Base-by-base conservation (phyloP, 1,140 invertebrate genomes). In the Formica exsecta region DNA sequence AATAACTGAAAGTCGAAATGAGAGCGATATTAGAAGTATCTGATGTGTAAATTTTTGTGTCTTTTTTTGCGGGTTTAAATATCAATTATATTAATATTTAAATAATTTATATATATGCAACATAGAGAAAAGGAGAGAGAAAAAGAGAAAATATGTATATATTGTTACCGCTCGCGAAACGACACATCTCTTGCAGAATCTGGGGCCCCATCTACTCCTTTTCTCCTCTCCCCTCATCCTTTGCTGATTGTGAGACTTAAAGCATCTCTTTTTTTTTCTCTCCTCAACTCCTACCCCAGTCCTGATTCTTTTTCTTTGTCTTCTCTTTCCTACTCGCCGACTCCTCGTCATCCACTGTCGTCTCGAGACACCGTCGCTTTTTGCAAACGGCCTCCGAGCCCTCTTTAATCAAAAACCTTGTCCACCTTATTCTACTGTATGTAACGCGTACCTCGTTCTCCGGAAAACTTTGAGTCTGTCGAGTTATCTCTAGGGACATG, bases 381-480 rank as follows among this genome's bases (percentile, higher is more conserved):
- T 93, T 93, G 76, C 92, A 92, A 92, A 93, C 89, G 22, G 90
- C 92, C 91, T 90, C 90, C 86, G 79, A 86, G 71, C 89, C 89
- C 92, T 92, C 92, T 92, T 93, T 92, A 93, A 93, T 93, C 92
- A 93, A 92, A 93, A 92, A 93, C 91, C 89, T 91, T 90, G 90
- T 89, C 92, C 91, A 91, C 90, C 92, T 89, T 77, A 76, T 86
- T 86, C 76, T 77, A 64, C 73, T 71, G 71, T 85, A 73, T 76
- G 61, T 11, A 41, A 71, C 54, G 44, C 61, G 36, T 59, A 19
- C 4, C 16, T 51, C 51, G 51, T 64, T 22, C 13, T 13, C 71
- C 22, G 71, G 71, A 74, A 74, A 61, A 61, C 71, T 59, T 74
- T 4, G 32, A 74, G 51, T 32, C 25, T 36, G 16, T 29, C 25